Evolutionary conservation across 2,888 invertebrate species (phyloP).

Genomic region (Rhingia rostrata): DNA sequence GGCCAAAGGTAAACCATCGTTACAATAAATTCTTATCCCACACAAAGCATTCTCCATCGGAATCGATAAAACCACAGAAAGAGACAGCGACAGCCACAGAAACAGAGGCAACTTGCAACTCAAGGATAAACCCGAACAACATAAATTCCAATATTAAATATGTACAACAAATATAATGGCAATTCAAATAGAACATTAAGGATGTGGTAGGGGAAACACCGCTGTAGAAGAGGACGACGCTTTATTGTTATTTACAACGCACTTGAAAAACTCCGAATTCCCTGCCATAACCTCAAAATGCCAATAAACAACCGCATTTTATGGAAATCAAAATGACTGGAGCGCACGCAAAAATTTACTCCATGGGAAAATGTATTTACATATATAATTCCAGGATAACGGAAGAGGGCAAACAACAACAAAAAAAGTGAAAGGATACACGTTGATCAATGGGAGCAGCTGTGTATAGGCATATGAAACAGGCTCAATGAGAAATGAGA

Average conservation of each 20-base stretch:
- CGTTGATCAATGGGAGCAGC: slow-evolving; percentile 12
- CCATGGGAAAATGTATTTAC: slow-evolving; percentile 20
- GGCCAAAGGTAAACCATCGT: slow-evolving; percentile 38
- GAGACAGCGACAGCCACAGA: background rate
- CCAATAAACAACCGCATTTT: slow-evolving; percentile 55
- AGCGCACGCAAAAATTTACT: slow-evolving; percentile 53
- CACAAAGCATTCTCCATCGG: slow-evolving; percentile 40
- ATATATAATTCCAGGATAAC: slow-evolving; percentile 35
- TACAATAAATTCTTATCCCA: slow-evolving; percentile 48
- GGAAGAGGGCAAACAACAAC: background rate
- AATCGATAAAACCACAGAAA: slow-evolving; percentile 25
- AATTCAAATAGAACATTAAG: slow-evolving; percentile 29
- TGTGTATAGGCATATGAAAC: background rate
- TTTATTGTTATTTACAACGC: slow-evolving; percentile 60
- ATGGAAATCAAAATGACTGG: slow-evolving; percentile 56
- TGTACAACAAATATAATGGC: slow-evolving; percentile 33
- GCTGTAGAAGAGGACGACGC: slow-evolving; percentile 8
- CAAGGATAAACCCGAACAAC: slow-evolving; percentile 21
- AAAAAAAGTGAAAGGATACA: slow-evolving; percentile 22
- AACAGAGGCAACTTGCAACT: background rate
- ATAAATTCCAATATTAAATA: slow-evolving; percentile 45
- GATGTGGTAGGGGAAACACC: background rate
- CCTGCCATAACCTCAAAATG: slow-evolving; percentile 38
- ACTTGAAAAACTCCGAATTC: slow-evolving; percentile 54
- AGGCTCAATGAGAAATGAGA: background rate